Evolutionary conservation across 2,888 invertebrate genomes (phyloP), one percentile per base, ranked within the genome.

Genomic region (Poecilus cupreus): DNA sequence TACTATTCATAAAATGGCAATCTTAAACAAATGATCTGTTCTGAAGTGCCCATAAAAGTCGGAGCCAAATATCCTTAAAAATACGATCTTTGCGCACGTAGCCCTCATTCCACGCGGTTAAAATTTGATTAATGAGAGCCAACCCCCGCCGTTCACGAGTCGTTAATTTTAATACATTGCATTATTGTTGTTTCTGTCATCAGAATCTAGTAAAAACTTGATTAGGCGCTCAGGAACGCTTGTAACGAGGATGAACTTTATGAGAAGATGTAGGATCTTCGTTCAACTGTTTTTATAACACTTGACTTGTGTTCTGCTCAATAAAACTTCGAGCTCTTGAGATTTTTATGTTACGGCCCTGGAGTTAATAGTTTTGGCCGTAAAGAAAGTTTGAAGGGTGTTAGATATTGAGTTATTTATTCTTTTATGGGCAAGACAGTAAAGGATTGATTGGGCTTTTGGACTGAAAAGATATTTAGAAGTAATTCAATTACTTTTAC

Each of bases 91-190:
- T 60, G 60, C 60, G 60, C 26, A 13, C 60, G 26, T 10, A 24
- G 26, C 39, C 54, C 39, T 72, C 37, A 18, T 37, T 18, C 60
- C 39, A 39, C 46, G n/a, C 46, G 49, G 11, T 49, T 72, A 72
- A 72, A 72, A 72, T 72, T 72, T 72, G 72, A 72, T 72, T 72
- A 72, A 72, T 72, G 72, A 46, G 22, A 20, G 16, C 6, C 60
- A 16, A 68, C 64, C 43, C 43, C 72, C 70, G 46, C 13, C 46
- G 72, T 72, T 72, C 72, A 72, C 72, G 72, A 72, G 46, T 72
- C 72, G 72, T 72, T 72, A 72, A 49, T 72, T 72, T 72, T 46
- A 72, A 72, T 72, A 72, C 43, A 68, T 68, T 37, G 37, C 64
- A 32, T 68, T 68, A 68, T 37, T 68, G 37, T 68, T 68, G 37